Base-by-base conservation (phyloP, 2,113 vertebrate species). In the Tetrao urogallus region DNA sequence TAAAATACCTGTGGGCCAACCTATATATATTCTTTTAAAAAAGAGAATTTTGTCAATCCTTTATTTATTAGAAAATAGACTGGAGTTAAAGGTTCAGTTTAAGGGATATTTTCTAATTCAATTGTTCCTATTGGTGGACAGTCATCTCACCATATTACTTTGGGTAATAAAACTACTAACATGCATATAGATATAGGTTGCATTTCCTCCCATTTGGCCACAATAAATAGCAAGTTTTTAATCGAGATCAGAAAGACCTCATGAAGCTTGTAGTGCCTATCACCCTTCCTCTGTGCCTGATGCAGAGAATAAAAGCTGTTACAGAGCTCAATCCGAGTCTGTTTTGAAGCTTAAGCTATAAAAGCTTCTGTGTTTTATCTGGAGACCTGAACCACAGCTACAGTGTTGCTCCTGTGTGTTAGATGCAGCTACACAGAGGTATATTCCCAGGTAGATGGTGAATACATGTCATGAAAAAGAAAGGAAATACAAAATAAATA, bases 381-480 rank as follows among this genome's bases (percentile, higher is more conserved):
- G 1, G 21, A 54, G 17, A 70, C 18, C n/a, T 17, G 17, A 78
- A 42, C 10, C 25, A 17, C 2, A 52, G 11, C 34, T n/a, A 13
- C 14, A 11, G 13, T 0, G 0, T 20, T 72, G 28, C 27, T 66
- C 6, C 43, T 38, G 8, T 4, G 7, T 4, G 11, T 15, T 28
- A 14, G 10, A 52, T 22, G 9, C 47, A 75, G 16, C 11, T 42
- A 38, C 11, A 54, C 3, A 7, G 6, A 47, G 20, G 27, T 52
- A 76, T 82, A 32, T 43, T 85, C 15, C 42, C 25, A 85, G 30
- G 19, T 2, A 8, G 6, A 4, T 58, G 58, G 42, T 4, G 1
- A 75, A 78, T 10, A 60, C 22, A 28, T 17, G 5, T 13, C 52
- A 40, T 1, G 9, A 15, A 52, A 14, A 16, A 30, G 30, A 88